A percentile compares a stretch with the other conserved stretches of the same genome.
phyloP scores from a whole-genome alignment of 2,113 vertebrate species.

The Hiodon tergisus region DNA sequence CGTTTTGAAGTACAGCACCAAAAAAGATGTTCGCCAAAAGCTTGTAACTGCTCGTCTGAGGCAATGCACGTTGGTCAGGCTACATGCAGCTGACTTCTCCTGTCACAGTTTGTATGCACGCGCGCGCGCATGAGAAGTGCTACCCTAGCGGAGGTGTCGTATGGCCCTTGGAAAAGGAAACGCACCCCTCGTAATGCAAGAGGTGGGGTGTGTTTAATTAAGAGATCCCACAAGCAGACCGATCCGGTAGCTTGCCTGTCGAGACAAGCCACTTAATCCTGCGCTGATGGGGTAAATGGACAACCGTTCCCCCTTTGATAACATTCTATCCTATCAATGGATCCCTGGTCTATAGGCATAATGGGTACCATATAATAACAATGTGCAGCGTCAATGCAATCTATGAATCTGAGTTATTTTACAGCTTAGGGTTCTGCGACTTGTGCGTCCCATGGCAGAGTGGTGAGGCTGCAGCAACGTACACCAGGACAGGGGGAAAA shows the following conservation, averaged over 20 bases:
- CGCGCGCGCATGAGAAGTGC: slow-evolving; percentile 3
- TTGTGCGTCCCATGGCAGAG: no score
- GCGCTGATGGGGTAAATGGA: neutral
- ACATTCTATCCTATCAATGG: neutral
- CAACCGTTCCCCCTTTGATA: neutral
- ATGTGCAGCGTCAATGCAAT: neutral
- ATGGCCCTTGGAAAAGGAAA: slow-evolving; percentile 1
- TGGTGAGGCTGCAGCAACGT: neutral
- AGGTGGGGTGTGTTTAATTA: neutral
- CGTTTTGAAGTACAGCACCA: slow-evolving; percentile 71
- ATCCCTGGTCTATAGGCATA: neutral
- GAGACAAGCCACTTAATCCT: neutral
- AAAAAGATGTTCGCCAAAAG: slow-evolving; percentile 54
- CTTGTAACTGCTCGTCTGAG: slow-evolving; percentile 21
- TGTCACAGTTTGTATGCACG: slow-evolving; percentile 1
- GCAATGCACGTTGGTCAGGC: slow-evolving; percentile 13
- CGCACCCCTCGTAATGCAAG: neutral
- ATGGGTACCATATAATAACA: neutral
- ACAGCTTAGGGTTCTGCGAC: neutral
- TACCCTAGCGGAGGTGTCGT: slow-evolving; percentile 2
- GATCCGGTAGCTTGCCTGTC: neutral
- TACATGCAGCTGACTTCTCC: slow-evolving; percentile 8
- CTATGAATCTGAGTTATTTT: neutral
- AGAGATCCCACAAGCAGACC: neutral
- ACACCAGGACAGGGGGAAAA: neutral